Evolutionary conservation across 2,797 vertebrate species (phyloP).

Genomic region (Scolopax rusticola): DNA sequence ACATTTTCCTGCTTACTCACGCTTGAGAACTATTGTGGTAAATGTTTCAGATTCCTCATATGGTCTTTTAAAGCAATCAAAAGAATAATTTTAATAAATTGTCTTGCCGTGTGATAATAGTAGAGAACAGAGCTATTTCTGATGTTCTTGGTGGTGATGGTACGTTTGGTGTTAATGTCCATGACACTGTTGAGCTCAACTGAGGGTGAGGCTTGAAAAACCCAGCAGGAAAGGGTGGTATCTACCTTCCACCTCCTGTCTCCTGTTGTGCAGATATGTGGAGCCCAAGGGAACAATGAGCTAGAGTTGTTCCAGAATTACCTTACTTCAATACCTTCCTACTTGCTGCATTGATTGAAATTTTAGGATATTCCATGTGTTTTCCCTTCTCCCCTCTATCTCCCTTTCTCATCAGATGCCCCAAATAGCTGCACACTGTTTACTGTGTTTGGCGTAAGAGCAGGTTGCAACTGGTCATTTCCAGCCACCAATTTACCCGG

Average conservation of each 20-base stretch:
- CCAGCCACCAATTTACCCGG: neutral
- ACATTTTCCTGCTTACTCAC: neutral
- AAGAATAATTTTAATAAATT: neutral
- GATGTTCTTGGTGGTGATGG: neutral
- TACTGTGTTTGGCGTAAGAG: neutral
- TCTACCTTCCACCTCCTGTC: neutral
- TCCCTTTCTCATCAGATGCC: neutral
- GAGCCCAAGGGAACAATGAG: neutral
- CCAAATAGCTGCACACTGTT: neutral
- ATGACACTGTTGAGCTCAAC: rapidly evolving
- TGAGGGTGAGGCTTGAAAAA: neutral
- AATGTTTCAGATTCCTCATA: neutral
- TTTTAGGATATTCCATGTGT: neutral
- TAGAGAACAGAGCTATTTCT: neutral
- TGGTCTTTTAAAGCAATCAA: neutral
- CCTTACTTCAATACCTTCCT: neutral
- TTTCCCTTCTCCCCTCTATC: neutral
- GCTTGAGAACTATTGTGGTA: neutral
- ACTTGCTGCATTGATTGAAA: neutral
- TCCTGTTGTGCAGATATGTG: neutral
- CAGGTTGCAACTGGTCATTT: rapidly evolving
- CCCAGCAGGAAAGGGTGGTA: neutral
- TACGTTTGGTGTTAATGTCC: neutral
- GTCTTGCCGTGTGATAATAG: neutral
- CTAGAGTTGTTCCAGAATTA: neutral